Base-by-base conservation (phyloP, 1,140 invertebrate genomes). In the Apocrypta bakeri region DNA sequence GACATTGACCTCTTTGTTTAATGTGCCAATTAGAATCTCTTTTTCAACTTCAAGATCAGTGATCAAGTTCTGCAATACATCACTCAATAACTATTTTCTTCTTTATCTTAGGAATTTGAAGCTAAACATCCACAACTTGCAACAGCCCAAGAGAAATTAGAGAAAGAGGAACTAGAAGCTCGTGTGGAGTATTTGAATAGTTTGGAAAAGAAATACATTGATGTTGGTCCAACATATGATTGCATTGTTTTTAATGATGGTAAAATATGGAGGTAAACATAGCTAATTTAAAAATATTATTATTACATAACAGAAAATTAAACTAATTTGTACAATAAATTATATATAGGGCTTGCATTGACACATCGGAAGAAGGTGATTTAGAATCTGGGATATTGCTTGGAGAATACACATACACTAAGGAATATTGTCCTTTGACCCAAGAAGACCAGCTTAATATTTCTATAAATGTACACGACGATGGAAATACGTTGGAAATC, bases 211-310 rank as follows among this genome's bases (percentile, higher is more conserved):
- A 98, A 98, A 88, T 97, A 96, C 89, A 93, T 90, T 82, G 97
- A 99, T 91, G 89, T 95, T 78, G 97, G 98, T 29, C 97, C 98
- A 27, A 95, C 97, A 14, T 98, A 96, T 91, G 98, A 99, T 91
- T 98, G 97, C 93, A 93, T 99, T 77, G 94, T 99, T 14, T 99
- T 97, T 90, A 94, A 98, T 90, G 96, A 98, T 94, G 97, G 97
- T 79, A 84, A 93, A 74, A 93, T 94, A 85, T 96, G 97, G 96
- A 93, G 95, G 95, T 96, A 87, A 91, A 80, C 88, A 85, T 48
- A 87, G 85, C 17, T 87, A 56, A n/a, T 56, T n/a, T n/a, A 56
- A 56, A 56, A 56, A 56, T 21, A 56, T 56, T 56, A 7, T 42
- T 11, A 12, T 42, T 42, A n/a, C 17, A 7, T 56, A n/a, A 56